These are phyloP conservation scores for Mesorhabditis sp. DNA, from an alignment of 2,888 invertebrate species.

Conservation along the genomic window DNA sequence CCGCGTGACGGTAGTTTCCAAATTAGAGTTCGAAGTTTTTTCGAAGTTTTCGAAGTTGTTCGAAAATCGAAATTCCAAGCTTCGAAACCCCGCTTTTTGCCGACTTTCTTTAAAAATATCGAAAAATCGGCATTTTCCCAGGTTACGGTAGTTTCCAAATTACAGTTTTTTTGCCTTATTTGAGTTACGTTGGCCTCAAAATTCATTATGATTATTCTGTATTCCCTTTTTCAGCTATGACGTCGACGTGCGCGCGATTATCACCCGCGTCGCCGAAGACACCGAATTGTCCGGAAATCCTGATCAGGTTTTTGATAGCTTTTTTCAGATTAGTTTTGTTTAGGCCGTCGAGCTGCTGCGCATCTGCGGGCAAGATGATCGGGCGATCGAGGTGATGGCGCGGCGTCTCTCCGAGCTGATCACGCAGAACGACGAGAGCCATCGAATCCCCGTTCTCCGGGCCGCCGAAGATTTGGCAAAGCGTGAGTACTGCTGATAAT, in stretches of 20 bases:
- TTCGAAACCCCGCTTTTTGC: too few relatives aligned
- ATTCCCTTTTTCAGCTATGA: constrained; percentile 27
- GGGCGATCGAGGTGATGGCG: background rate
- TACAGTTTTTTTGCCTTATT: too few relatives aligned
- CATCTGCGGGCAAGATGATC: background rate
- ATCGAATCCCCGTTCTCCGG: background rate
- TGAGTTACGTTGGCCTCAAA: too few relatives aligned
- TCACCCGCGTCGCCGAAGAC: constrained; percentile 47
- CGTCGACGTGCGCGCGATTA: constrained; percentile 36
- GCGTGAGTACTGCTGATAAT: constrained; percentile 17
- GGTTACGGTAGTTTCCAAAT: too few relatives aligned
- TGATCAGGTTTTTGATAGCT: constrained; percentile 37
- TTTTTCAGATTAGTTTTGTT: constrained; percentile 33
- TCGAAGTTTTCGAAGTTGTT: too few relatives aligned
- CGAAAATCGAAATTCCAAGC: too few relatives aligned
- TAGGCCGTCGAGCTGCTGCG: constrained; percentile 26
- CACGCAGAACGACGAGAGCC: constrained; percentile 18
- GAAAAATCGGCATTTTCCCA: too few relatives aligned
- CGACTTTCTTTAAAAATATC: too few relatives aligned
- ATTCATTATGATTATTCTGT: too few relatives aligned
- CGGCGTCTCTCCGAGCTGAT: constrained; percentile 9
- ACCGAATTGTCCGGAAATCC: constrained; percentile 45
- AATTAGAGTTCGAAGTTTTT: too few relatives aligned
- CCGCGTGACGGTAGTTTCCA: too few relatives aligned
- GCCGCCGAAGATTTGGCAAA: too few relatives aligned